phyloP scores from a whole-genome alignment of 2,888 invertebrate species.

The Tenthredo amoena region DNA sequence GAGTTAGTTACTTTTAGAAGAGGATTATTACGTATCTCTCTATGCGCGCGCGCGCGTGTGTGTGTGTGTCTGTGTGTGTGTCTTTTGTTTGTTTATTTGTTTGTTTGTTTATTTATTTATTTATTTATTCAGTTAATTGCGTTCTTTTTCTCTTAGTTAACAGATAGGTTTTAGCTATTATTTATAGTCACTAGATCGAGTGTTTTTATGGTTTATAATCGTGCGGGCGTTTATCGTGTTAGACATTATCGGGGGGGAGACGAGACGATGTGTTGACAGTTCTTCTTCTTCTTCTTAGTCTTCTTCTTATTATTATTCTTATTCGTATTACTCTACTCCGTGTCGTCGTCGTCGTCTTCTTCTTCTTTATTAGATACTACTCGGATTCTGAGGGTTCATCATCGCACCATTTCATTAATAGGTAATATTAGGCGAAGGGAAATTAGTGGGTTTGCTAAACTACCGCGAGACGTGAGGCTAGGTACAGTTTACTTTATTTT shows the following conservation, averaged over 20 bases:
- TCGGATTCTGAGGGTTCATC: constrained; percentile 6
- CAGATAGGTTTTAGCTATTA: not conserved
- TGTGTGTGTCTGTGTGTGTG: not conserved
- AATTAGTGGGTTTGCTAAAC: constrained; percentile 33
- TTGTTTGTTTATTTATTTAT: not conserved
- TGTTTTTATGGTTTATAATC: constrained; percentile 1
- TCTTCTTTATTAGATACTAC: not conserved
- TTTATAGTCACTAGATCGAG: constrained; percentile 47
- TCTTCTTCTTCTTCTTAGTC: constrained; percentile 6
- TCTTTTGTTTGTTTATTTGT: not conserved
- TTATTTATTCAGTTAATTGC: not conserved
- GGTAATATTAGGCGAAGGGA: not conserved
- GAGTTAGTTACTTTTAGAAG: not conserved
- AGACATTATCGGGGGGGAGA: not conserved
- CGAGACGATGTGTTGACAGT: constrained; percentile 37
- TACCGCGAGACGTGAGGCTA: constrained; percentile 7
- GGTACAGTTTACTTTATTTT: constrained; percentile 8
- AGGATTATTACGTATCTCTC: not conserved
- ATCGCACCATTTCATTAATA: constrained; percentile 24
- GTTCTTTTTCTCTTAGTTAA: constrained; percentile 22
- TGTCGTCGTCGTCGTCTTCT: not conserved
- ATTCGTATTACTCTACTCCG: not conserved
- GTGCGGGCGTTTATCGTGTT: not conserved
- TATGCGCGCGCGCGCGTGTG: not conserved
- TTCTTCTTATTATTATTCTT: not conserved